phyloP scores from a whole-genome alignment of 2,113 vertebrate species.

The Oncorhynchus tshawytscha region DNA sequence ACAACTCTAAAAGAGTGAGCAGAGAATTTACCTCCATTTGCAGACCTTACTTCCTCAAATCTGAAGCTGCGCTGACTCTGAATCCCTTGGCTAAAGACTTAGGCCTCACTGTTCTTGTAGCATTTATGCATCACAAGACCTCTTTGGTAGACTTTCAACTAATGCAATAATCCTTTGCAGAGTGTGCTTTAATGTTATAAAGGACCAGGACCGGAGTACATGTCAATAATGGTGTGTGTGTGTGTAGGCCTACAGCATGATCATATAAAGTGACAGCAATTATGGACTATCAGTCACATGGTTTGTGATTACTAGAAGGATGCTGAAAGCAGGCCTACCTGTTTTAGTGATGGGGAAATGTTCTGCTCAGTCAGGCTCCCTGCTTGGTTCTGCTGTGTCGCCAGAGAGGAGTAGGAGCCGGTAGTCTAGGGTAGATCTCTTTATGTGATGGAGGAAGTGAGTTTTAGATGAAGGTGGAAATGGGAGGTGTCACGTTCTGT shows the following conservation, averaged over 20 bases:
- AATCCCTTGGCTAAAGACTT: neutral
- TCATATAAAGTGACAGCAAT: neutral
- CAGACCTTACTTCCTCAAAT: constrained; percentile 64
- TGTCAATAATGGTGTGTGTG: constrained; percentile 29
- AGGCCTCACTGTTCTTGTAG: constrained; percentile 19
- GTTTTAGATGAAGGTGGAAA: constrained; percentile 62
- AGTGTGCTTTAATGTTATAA: constrained; percentile 58
- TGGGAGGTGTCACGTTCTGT: constrained; percentile 61
- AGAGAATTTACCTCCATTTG: constrained; percentile 59
- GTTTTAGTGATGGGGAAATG: constrained; percentile 33
- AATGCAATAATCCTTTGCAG: constrained; percentile 60
- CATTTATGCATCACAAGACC: constrained; percentile 64
- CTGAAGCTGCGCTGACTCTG: constrained; percentile 47
- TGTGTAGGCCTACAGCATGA: too few species aligned
- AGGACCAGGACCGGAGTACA: constrained; percentile 33
- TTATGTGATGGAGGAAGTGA: constrained; percentile 70
- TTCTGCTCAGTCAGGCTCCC: constrained; percentile 28
- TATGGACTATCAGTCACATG: neutral
- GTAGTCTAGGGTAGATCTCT: constrained; percentile 49
- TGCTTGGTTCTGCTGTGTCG: constrained; percentile 29
- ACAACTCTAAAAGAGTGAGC: neutral
- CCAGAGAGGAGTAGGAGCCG: constrained; percentile 45
- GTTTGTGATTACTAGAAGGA: neutral
- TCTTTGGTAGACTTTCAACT: constrained; percentile 30
- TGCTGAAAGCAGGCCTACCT: constrained; percentile 59